Base-by-base conservation (phyloP, 64 coral and sea anemone species). In the Pachyseris speciosa region DNA sequence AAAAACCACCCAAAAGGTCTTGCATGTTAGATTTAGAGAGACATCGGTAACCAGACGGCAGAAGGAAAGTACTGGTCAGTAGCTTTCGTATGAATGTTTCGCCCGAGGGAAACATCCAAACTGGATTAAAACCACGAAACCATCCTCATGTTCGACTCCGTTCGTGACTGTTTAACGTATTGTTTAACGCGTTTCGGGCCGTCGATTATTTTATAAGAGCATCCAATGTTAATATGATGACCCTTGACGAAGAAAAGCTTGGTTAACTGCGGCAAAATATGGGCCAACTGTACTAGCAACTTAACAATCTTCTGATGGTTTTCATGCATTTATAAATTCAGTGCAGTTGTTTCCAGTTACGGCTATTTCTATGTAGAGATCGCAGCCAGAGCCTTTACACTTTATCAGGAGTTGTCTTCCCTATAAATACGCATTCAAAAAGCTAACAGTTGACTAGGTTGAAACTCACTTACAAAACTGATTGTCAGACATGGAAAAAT, bases 401-500 rank as follows among this genome's bases (percentile, higher is more conserved):
- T 26, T 47, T 45, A 45, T 45, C 26, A 17, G 3, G 47, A 77
- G 11, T 48, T 50, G 7, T 49, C 5, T 7, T 41, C 41, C 1
- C 2, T 40, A 9, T 5, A 11, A 32, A 38, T 25, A 22, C 0
- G 28, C 36, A 40, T 0, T 51, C n/a, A 41, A 15, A 32, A 67
- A 27, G 28, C 5, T 28, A 27, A 13, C 13, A 28, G 19, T 5
- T 4, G 5, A 38, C 24, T 38, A 80, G 43, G 11, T 11, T 72
- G 7, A 76, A 52, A 42, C 66, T 91, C 41, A 91, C 89, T 91
- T 91, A 91, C 89, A 84, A 55, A 91, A 91, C 52, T 91, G 78
- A 17, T 84, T 91, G 68, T 91, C 89, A 37, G 60, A 91, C 89
- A 91, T 91, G 6, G 89, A 72, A 59, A 72, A 91, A 76, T 91